Conservation (phyloP, 2,888 invertebrate species). For the Cryptus armator region DNA sequence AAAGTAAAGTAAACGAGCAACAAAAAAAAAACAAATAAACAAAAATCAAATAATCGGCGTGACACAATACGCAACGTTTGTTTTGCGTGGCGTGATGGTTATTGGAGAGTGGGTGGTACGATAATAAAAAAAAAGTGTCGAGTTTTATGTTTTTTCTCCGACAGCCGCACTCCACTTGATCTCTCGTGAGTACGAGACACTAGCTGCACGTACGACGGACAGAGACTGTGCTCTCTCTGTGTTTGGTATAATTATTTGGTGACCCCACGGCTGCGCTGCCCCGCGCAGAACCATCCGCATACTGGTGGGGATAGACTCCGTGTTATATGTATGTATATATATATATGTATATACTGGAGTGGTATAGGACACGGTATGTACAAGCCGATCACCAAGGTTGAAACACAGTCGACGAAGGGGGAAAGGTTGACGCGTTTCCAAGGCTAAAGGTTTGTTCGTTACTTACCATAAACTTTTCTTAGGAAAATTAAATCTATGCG, state of each 20-base stretch:
- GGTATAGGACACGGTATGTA: constrained; percentile 35
- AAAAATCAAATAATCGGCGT: not conserved
- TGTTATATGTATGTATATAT: constrained; percentile 1
- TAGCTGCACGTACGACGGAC: constrained; percentile 57
- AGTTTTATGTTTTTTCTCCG: constrained; percentile 3
- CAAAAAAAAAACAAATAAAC: constrained; percentile 9
- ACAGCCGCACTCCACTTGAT: constrained; percentile 1
- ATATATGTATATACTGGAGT: not conserved
- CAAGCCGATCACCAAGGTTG: constrained; percentile 54
- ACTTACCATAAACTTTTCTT: not conserved
- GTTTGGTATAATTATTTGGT: constrained; percentile 72
- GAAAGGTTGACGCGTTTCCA: constrained; percentile 26
- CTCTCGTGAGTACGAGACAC: constrained; percentile 43
- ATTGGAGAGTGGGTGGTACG: not conserved
- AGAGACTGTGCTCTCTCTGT: constrained; percentile 65
- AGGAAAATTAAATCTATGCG: not conserved
- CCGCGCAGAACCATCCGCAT: constrained; percentile 61
- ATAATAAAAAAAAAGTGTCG: not conserved
- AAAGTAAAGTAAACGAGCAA: constrained; percentile 17
- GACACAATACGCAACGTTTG: constrained; percentile 3
- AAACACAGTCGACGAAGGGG: constrained; percentile 27
- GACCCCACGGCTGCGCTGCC: constrained; percentile 67
- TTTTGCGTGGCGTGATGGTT: not conserved
- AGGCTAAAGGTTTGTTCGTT: constrained; percentile 1
- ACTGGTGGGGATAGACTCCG: constrained; percentile 47